Evolutionary conservation across 2,113 vertebrate species (phyloP), one percentile per base, ranked within the genome.

Genomic region (Psilopogon haemacephalus): DNA sequence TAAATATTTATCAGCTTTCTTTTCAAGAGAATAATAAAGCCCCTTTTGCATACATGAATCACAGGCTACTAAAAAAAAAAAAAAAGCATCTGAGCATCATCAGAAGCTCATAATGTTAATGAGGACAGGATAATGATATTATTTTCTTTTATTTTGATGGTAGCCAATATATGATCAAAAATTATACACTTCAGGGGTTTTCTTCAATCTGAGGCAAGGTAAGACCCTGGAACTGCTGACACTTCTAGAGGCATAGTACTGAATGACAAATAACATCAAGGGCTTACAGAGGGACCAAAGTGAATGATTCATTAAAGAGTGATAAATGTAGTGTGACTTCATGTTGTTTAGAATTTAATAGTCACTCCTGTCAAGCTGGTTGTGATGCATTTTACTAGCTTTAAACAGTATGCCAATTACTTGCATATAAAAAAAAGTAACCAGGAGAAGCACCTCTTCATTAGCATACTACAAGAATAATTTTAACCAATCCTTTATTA

Each of bases 1-100:
- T 97, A 96, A 98, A 98, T 97, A 98, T 98, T 97, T 94, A 98
- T 97, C 86, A 91, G 86, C 63, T 73, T 93, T 94, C 86, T 95
- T 96, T 96, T 92, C 94, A 97, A 96, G 97, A 93, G 94, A 95
- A 95, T 95, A 97, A 81, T 96, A 93, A 72, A 95, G 95, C 83
- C 96, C 84, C 81, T 93, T 97, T 97, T 95, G 96, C 96, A 96
- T 96, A 94, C 62, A 94, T 77, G 35, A 97, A 97, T 93, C 95
- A 94, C 84, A 91, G 95, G 95, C 97, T 92, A 91, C 91, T 87
- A 24, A 23, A 24, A 23, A 24, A 23, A 24, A 48, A 90, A 90
- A 86, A 94, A 95, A 97, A 95, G 97, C 90, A 96, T 88, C 79
- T 83, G 90, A 97, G 92, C 81, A 89, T 70, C 28, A 28, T 95